Evolutionary conservation across 1,140 invertebrate genomes (phyloP).

Genomic region (Lepidotrigona ventralis): DNA sequence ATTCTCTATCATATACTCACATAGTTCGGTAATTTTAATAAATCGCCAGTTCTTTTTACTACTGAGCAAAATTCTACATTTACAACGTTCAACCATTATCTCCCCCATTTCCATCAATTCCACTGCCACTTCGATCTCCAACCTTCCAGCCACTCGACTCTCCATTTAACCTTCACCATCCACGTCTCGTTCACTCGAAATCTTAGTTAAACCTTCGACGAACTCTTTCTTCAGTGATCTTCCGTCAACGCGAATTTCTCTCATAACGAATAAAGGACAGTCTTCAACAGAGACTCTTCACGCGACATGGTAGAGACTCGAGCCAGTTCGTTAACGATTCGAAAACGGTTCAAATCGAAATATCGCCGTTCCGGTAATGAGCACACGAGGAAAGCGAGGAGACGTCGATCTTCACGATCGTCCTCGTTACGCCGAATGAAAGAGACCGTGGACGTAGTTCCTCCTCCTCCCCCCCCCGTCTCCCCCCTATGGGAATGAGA

Average conservation of each 20-base stretch:
- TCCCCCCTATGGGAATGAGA: conserved; percentile 56
- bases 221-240: conserved; percentile 4
- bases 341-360: background rate
- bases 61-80: background rate
- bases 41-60: background rate
- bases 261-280: background rate
- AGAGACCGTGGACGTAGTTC: conserved; percentile 24
- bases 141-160: background rate
- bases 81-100: background rate
- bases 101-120: background rate
- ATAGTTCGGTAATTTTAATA: background rate
- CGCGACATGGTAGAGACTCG: background rate
- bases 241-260: background rate
- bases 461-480: conserved; percentile 14
- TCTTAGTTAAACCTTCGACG: background rate
- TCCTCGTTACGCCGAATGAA: conserved; percentile 40
- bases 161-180: background rate
- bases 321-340: conserved; percentile 16
- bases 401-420: conserved; percentile 19
- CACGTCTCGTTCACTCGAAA: conserved; percentile 11
- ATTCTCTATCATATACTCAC: too few species aligned
- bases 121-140: background rate
- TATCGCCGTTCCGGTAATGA: conserved; percentile 34
- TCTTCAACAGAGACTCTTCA: too few species aligned
- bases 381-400: conserved; percentile 1